Percentiles rank a stretch among this genome's conserved stretches.
Conservation (phyloP, 2,888 invertebrate species). For the Gymnoscelis rufifasciata region DNA sequence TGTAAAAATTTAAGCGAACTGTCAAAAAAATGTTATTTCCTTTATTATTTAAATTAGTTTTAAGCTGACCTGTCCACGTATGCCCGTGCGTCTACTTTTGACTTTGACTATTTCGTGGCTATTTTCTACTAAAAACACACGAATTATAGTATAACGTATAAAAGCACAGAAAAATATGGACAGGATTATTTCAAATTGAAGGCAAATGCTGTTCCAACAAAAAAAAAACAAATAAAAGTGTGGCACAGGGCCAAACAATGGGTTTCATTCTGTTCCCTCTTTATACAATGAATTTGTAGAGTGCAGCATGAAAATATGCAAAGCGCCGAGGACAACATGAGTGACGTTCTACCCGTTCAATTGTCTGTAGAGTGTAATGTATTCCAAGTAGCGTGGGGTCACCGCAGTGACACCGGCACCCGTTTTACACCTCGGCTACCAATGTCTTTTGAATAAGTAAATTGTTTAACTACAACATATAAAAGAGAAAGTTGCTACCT, state of each 20-base stretch:
- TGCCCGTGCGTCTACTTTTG: too few species aligned
- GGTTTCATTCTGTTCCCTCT: conserved; percentile 4
- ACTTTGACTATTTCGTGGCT: too few species aligned
- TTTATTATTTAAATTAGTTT: too few species aligned
- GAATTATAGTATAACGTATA: too few species aligned
- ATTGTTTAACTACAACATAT: background rate
- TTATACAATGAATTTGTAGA: conserved; percentile 10
- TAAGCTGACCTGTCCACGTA: too few species aligned
- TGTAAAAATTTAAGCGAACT: too few species aligned
- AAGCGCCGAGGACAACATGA: conserved; percentile 30
- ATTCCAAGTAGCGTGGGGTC: conserved; percentile 61
- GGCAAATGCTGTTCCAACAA: too few species aligned
- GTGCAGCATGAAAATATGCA: conserved; percentile 21
- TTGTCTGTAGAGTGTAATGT: conserved; percentile 55
- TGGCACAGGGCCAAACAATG: conserved; percentile 5
- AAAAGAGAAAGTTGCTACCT: background rate
- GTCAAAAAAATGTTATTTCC: too few species aligned
- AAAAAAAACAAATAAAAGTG: background rate
- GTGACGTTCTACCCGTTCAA: conserved; percentile 42
- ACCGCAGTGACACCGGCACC: conserved; percentile 50
- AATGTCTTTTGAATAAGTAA: background rate
- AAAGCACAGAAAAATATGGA: too few species aligned
- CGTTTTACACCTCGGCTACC: conserved; percentile 36
- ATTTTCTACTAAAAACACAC: too few species aligned
- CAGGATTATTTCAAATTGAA: too few species aligned